Percentiles rank a stretch among this genome's conserved stretches.
phyloP scores from a whole-genome alignment of 2,113 vertebrate species.

The Atherinomorus stipes region DNA sequence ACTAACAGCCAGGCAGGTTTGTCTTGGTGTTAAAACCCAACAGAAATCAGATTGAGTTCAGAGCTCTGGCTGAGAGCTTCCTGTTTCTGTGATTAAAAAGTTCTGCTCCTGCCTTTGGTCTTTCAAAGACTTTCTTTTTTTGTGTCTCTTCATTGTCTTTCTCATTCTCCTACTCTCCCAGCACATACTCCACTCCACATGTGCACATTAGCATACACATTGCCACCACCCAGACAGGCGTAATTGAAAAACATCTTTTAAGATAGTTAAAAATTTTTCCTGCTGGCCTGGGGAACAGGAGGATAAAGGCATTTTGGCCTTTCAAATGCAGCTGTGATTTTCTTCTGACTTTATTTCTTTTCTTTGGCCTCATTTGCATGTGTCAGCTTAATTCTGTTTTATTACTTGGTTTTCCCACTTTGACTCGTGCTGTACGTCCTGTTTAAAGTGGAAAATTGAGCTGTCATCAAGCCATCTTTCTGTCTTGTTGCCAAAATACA shows the following conservation, averaged over 20 bases:
- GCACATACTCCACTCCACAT: constrained; percentile 26
- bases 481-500: not conserved
- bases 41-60: not conserved
- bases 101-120: constrained; percentile 3
- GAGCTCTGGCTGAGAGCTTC: not conserved
- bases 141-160: not conserved
- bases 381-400: not conserved
- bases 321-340: constrained; percentile 45
- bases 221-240: constrained; percentile 40
- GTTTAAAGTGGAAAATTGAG: not conserved
- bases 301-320: constrained; percentile 62
- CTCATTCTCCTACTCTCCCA: not conserved
- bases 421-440: not conserved
- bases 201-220: constrained; percentile 55
- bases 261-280: constrained; percentile 63
- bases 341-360: not conserved
- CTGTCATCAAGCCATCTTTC: not conserved
- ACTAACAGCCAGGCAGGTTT: no score
- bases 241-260: constrained; percentile 78
- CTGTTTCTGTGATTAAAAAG: constrained; percentile 25
- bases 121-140: constrained; percentile 1
- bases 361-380: constrained; percentile 17
- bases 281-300: constrained; percentile 57
- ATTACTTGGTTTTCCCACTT: not conserved
- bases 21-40: not conserved